These are phyloP conservation scores for Drosophila kikkawai DNA, from an alignment of 1,140 invertebrate genomes.

Conservation along the genomic window DNA sequence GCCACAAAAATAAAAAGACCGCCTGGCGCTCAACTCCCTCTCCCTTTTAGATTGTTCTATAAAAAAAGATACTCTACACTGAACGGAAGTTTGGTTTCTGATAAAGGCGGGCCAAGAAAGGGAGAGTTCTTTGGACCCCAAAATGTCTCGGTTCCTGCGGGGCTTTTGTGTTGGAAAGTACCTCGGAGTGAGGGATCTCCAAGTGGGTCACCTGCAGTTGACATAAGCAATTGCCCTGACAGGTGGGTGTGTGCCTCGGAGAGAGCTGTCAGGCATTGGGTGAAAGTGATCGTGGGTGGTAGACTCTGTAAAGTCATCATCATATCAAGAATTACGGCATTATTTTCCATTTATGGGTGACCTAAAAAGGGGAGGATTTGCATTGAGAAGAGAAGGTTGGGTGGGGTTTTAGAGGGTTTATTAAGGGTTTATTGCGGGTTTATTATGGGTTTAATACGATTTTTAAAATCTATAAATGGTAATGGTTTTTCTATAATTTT, in stretches of 20 bases:
- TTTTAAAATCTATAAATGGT: too few relatives aligned
- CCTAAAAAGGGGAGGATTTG: neutral
- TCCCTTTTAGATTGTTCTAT: slow-evolving; percentile 10
- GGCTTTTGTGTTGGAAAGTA: slow-evolving; percentile 44
- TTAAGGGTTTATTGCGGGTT: too few relatives aligned
- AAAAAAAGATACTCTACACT: slow-evolving; percentile 47
- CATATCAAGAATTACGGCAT: neutral
- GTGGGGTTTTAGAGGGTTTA: neutral
- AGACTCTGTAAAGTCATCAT: neutral
- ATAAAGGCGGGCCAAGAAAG: slow-evolving; percentile 37
- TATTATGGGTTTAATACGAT: too few relatives aligned
- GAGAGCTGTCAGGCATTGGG: slow-evolving; percentile 1
- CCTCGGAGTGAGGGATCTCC: slow-evolving; percentile 11
- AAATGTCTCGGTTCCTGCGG: slow-evolving; percentile 40
- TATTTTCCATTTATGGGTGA: too few relatives aligned
- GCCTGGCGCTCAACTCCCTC: slow-evolving; percentile 60
- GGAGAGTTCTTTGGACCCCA: slow-evolving; percentile 20
- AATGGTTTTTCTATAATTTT: too few relatives aligned
- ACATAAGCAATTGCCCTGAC: slow-evolving; percentile 46
- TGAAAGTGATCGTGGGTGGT: slow-evolving; percentile 47
- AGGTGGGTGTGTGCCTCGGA: slow-evolving; percentile 39
- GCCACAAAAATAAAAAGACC: slow-evolving; percentile 48
- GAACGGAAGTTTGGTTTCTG: slow-evolving; percentile 74
- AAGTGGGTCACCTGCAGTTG: slow-evolving; percentile 69
- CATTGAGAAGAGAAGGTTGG: neutral